Percentiles rank a stretch among this genome's conserved stretches.
These are phyloP conservation scores for Leptarthrus brevirostris DNA, from an alignment of 2,888 invertebrate genomes.

Conservation along the genomic window DNA sequence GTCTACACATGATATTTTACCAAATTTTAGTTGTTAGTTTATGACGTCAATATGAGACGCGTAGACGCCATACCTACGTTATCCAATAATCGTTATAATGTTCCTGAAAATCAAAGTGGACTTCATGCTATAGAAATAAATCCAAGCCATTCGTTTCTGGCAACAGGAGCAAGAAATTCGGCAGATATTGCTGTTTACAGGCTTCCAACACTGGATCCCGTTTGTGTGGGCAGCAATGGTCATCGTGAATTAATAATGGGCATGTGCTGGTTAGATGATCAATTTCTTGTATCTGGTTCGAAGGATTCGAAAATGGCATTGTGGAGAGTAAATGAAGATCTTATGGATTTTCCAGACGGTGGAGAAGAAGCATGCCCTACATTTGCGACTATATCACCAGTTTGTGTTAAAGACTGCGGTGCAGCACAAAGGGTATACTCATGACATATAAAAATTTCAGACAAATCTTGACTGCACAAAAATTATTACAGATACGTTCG, in stretches of 20 bases:
- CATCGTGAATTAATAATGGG: constrained; percentile 93
- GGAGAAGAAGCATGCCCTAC: constrained; percentile 66
- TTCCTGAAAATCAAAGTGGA: constrained; percentile 77
- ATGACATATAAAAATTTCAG: not conserved
- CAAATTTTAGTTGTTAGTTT: constrained; percentile 81
- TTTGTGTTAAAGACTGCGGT: constrained; percentile 81
- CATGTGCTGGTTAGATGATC: constrained; percentile 96
- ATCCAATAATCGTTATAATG: constrained; percentile 71
- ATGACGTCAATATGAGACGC: constrained; percentile 88
- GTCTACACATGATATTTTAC: too few species aligned
- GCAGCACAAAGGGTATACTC: constrained; percentile 74
- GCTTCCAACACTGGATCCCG: constrained; percentile 93
- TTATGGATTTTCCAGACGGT: constrained; percentile 64
- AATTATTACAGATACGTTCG: constrained; percentile 75
- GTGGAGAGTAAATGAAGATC: constrained; percentile 80
- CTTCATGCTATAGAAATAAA: constrained; percentile 95
- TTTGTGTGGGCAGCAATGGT: constrained; percentile 90
- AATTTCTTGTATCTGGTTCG: constrained; percentile 93
- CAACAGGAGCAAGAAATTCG: constrained; percentile 92
- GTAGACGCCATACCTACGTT: constrained; percentile 91
- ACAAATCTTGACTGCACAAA: too few species aligned
- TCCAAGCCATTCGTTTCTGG: constrained; percentile 88
- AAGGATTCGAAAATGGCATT: constrained; percentile 90
- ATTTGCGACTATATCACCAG: constrained; percentile 73
- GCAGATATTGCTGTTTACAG: constrained; percentile 90